Percentiles rank a stretch among this genome's conserved stretches.
These are phyloP conservation scores for Periplaneta americana DNA, from an alignment of 1,140 invertebrate species.

Conservation along the genomic window DNA sequence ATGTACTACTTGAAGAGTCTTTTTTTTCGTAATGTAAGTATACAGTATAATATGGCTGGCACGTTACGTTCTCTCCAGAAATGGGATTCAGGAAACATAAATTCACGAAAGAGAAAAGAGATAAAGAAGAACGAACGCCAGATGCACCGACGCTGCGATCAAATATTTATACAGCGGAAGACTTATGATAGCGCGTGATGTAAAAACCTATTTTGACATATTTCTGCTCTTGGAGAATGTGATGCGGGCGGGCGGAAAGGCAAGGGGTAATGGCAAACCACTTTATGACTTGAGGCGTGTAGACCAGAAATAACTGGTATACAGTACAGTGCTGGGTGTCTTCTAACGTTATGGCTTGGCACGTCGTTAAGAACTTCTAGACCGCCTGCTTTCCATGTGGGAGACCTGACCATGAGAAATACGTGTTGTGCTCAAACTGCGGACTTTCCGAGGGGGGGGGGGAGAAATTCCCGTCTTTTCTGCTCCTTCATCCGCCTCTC, in stretches of 20 bases:
- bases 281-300: neutral
- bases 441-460: too few relatives aligned
- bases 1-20: neutral
- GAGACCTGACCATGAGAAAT: too few relatives aligned
- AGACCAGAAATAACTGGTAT: too few relatives aligned
- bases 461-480: too few relatives aligned
- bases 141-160: neutral
- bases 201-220: neutral
- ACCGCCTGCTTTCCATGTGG: too few relatives aligned
- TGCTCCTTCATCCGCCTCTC: too few relatives aligned
- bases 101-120: neutral
- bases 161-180: neutral
- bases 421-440: too few relatives aligned
- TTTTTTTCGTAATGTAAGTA: neutral
- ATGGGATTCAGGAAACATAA: neutral
- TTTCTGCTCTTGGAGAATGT: neutral
- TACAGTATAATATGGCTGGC: too few relatives aligned
- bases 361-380: too few relatives aligned
- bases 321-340: too few relatives aligned
- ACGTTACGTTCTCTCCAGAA: neutral
- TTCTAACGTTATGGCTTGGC: too few relatives aligned
- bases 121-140: neutral
- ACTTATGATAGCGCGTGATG: neutral
- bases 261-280: neutral
- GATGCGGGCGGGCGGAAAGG: neutral